Base-by-base conservation (phyloP, 2,888 invertebrate genomes). In the Drosophila conformis region DNA sequence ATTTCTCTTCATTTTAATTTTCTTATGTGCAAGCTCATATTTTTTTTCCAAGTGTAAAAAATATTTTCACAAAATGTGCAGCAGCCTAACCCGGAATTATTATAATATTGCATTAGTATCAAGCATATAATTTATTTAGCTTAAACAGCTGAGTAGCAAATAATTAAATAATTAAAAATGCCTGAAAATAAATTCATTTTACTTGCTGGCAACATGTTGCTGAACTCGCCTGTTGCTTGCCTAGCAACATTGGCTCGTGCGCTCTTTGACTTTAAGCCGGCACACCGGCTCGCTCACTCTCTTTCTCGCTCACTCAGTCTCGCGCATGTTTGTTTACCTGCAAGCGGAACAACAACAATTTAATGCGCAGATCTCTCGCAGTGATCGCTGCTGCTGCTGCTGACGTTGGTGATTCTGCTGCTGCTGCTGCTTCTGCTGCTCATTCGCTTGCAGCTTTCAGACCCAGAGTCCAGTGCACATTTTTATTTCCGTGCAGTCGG, bases 191-290 rank as follows among this genome's bases (percentile, higher is more conserved):
- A 25, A 40, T 40, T 36, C 33, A 53, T 36, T 42, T 53, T 10
- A 18, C 25, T 46, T 15, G 40, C n/a, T 25, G 15, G 67, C 80
- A 68, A 67, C 71, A 67, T 72, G 71, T 67, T 73, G 79, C 79
- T 67, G 2, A 8, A 46, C 8, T 27, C 33, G 33, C 21, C n/a
- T 53, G 18, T 35, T 7, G 13, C 27, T 29, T 36, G 69, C 42
- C 36, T 21, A 13, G 58, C 74, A 75, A 75, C 74, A 74, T 76
- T 73, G 74, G 72, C 85, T 89, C 83, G 89, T 89, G 89, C 84
- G 71, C 70, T 75, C 75, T 70, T 51, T 52, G 65, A 40, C 33
- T 40, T 58, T 60, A 73, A 78, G 83, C 85, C 82, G 85, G 86
- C 67, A 64, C 67, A 59, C 83, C 83, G 83, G 83, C 83, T 76